Percentiles rank a stretch among this genome's conserved stretches.
phyloP scores from a whole-genome alignment of 2,888 invertebrate genomes.

The Drosophila quasianomalipes region DNA sequence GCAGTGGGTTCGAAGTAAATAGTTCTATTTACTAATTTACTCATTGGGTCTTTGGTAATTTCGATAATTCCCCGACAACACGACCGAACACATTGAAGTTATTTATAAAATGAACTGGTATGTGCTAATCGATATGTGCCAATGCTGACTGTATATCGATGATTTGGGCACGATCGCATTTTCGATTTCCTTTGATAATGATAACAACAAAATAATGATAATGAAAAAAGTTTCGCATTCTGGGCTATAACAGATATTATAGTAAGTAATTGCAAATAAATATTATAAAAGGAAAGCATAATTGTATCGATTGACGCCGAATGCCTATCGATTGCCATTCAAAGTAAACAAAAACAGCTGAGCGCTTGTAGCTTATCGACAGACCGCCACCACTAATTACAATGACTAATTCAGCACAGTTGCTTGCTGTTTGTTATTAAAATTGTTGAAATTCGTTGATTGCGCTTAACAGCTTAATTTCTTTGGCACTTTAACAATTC shows the following conservation, averaged over 20 bases:
- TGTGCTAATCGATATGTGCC: constrained; percentile 42
- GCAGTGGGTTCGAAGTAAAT: constrained; percentile 8
- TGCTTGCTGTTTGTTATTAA: neutral
- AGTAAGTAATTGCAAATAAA: neutral
- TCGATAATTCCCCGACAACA: constrained; percentile 40
- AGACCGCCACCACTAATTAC: constrained; percentile 22
- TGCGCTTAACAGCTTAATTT: neutral
- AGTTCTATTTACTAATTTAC: constrained; percentile 27
- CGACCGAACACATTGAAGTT: constrained; percentile 63
- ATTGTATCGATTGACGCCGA: neutral
- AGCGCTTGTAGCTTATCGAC: constrained; percentile 15
- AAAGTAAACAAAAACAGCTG: constrained; percentile 31
- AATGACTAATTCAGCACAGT: neutral
- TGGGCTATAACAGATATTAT: neutral
- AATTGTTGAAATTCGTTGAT: neutral
- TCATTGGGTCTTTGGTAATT: constrained; percentile 29
- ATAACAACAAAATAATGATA: neutral
- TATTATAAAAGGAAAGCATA: neutral
- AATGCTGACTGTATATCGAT: constrained; percentile 31
- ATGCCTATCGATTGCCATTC: neutral
- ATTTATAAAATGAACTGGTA: constrained; percentile 60
- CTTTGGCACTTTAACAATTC: neutral
- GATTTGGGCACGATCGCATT: neutral
- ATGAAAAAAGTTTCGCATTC: neutral
- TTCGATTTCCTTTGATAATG: neutral